Evolutionary conservation across 2,888 invertebrate species (phyloP).

Genomic region (Drosophila bunnanda): DNA sequence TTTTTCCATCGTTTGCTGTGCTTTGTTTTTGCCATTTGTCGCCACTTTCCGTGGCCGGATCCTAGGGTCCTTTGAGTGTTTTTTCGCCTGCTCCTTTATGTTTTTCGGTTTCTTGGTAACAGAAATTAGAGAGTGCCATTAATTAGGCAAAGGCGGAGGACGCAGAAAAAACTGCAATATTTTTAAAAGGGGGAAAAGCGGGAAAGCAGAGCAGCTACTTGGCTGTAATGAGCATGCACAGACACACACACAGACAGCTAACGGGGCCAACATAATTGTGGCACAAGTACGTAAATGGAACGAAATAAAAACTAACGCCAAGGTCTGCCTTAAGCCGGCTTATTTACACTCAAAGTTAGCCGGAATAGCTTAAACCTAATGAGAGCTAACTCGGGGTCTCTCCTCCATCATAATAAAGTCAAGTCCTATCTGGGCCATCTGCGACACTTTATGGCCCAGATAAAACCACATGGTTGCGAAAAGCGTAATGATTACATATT

Average conservation of each 20-base stretch:
- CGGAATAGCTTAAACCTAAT: conserved; percentile 13
- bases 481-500: conserved; percentile 7
- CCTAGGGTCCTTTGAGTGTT: not conserved
- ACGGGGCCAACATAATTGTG: conserved; percentile 28
- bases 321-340: not conserved
- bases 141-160: conserved; percentile 29
- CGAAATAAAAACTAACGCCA: conserved; percentile 1
- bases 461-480: not conserved
- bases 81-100: not conserved
- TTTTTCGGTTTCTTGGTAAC: conserved; percentile 7
- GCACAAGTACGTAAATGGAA: conserved; percentile 19
- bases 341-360: not conserved
- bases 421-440: not conserved
- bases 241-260: not conserved
- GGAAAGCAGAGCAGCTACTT: too few species aligned
- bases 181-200: not conserved
- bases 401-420: conserved; percentile 1
- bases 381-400: conserved; percentile 43
- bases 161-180: conserved; percentile 10
- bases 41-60: not conserved
- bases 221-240: conserved; percentile 14
- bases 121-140: conserved; percentile 37
- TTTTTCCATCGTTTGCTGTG: conserved; percentile 20
- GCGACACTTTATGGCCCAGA: not conserved
- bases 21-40: conserved; percentile 8